Base-by-base conservation (phyloP, 2,888 invertebrate genomes). In the Erebia palarica region DNA sequence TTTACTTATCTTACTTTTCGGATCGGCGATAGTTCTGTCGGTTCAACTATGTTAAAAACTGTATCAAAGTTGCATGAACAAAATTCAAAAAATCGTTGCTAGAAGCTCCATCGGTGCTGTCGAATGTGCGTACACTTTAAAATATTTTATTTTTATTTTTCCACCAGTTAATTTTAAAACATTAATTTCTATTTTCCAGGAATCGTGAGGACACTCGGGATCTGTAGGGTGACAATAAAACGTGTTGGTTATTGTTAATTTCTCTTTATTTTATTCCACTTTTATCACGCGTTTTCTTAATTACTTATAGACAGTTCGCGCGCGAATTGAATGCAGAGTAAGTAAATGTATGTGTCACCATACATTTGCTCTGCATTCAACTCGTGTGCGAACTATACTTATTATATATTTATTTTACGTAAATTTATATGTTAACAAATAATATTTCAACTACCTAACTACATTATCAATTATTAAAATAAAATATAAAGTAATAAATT, bases 121-220 rank as follows among this genome's bases (percentile, higher is more conserved):
- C 44, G 1, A 61, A 47, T 47, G 61, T 61, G 47, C 16, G 61
- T 61, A 18, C 60, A 61, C 3, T 61, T 44, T 16, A 44, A 42
- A 3, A 2, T 7, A 1, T 3, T 21, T 21, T 13, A 9, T 60
- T 16, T 18, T 60, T 3, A 9, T 18, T 61, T 47, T 16, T 61
- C 16, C 47, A 47, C n/a, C 16, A 7, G 2, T 14, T 47, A 27
- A 55, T 49, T 60, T 66, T 58, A 64, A 47, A 61, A 58, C 47
- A 44, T 55, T 36, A 64, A 64, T 60, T 57, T 70, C 53, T 73
- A 51, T 55, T 71, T 73, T 71, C 3, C 73, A 73, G 70, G 71
- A 27, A 73, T 59, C 69, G 68, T 47, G 78, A 75, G 63, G 78
- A 79, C 67, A 70, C 73, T 58, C 65, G 75, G 66, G 79, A 80